A percentile compares a stretch with the other conserved stretches of the same genome.
Conservation (phyloP, 2,113 vertebrate genomes). For the Chaenocephalus aceratus region DNA sequence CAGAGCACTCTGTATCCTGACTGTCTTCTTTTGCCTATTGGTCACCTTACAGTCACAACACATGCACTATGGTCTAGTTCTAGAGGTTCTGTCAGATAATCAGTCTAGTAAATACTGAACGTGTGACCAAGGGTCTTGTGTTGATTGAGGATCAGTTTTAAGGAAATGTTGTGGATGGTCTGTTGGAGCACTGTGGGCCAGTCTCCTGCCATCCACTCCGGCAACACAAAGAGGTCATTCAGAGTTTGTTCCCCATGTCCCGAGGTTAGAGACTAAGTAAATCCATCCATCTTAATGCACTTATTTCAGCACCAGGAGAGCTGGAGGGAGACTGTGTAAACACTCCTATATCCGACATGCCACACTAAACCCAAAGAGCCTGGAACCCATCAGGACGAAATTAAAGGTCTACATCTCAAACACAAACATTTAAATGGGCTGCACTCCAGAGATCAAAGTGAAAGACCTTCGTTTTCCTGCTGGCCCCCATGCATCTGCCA, state of each 20-base stretch:
- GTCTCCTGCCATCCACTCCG: conserved; percentile 52
- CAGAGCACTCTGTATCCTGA: not conserved
- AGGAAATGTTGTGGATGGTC: conserved; percentile 49
- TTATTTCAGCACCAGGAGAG: conserved; percentile 80
- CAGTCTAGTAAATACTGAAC: conserved; percentile 9
- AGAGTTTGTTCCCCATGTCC: conserved; percentile 78
- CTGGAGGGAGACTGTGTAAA: conserved; percentile 82
- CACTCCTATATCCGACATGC: conserved; percentile 82
- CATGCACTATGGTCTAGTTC: not conserved
- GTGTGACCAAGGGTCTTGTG: not conserved
- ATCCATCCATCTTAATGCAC: conserved; percentile 85
- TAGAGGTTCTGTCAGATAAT: conserved; percentile 5
- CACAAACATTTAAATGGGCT: conserved; percentile 83
- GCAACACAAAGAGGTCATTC: conserved; percentile 80
- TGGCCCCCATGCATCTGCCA: conserved; percentile 44
- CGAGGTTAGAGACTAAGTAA: conserved; percentile 82
- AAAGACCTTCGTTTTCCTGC: conserved; percentile 66
- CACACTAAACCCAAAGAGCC: conserved; percentile 80
- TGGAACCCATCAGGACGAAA: conserved; percentile 82
- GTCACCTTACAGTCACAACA: not conserved
- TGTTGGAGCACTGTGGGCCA: conserved; percentile 44
- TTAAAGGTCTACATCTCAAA: conserved; percentile 82
- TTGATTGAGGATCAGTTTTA: conserved; percentile 39
- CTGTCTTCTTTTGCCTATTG: not conserved
- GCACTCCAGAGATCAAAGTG: conserved; percentile 82